Evolutionary conservation across 2,113 vertebrate genomes (phyloP).

Genomic region (Aleadryas rufinucha): DNA sequence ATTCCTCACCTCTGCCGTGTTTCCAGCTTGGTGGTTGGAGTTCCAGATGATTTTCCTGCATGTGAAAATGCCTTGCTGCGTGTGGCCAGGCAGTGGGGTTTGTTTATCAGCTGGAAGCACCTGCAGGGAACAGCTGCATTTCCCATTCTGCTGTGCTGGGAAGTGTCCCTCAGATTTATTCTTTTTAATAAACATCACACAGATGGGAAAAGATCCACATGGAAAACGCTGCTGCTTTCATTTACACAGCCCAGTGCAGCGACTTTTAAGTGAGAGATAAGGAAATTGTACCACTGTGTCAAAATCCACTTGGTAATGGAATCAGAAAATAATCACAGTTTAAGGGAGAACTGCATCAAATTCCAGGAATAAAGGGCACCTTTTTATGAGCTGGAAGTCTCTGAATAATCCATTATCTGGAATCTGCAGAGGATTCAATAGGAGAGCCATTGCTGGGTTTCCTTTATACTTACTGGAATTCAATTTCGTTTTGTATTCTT

Average conservation of each 20-base stretch:
- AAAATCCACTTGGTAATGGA: not conserved
- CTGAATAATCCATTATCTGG: constrained; percentile 64
- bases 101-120: not conserved
- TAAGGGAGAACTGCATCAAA: constrained; percentile 37
- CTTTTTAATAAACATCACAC: constrained; percentile 13
- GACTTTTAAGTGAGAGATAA: constrained; percentile 16
- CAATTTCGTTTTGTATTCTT: constrained; percentile 50
- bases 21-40: not conserved
- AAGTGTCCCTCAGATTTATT: not conserved
- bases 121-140: not conserved
- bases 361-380: constrained; percentile 30
- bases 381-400: constrained; percentile 33
- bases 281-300: constrained; percentile 11
- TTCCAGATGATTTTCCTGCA: not conserved
- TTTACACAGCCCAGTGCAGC: not conserved
- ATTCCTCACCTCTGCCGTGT: not conserved
- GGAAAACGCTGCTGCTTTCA: not conserved
- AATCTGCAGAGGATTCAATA: constrained; percentile 42
- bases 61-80: not conserved
- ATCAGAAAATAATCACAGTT: constrained; percentile 35
- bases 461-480: constrained; percentile 29
- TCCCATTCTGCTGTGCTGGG: not conserved
- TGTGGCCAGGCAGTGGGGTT: not conserved
- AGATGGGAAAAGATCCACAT: not conserved
- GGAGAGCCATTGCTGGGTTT: constrained; percentile 1